Evolutionary conservation across 92 coral and sea anemone genomes (phyloP), one percentile per base, ranked within the genome.

Genomic region (Nematostella vectensis): DNA sequence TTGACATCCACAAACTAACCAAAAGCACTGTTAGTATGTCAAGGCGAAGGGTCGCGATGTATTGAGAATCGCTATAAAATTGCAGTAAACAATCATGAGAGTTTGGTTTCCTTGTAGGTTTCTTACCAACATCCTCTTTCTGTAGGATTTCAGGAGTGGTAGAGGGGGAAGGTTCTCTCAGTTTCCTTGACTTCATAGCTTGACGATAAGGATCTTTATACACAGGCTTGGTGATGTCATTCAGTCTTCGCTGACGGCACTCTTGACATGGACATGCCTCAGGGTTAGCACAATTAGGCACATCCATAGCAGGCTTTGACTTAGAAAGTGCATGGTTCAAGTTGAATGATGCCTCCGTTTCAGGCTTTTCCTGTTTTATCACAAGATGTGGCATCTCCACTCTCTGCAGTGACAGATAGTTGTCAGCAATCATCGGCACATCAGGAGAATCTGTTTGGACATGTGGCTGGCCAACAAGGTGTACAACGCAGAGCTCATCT

Each of bases 181-280:
- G 23, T 17, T 45, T 45, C 21, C 51, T 11, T 8, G 51, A 45
- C 51, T 45, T 45, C 51, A 45, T 45, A 10, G 51, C 51, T 45
- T 45, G 51, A 4, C 18, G 9, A 22, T 45, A 45, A 10, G 23
- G 12, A 17, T 45, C 51, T 9, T 11, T 17, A 8, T 6, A 6
- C 11, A 45, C 17, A 4, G 51, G 51, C 11, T 22, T 8, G 9
- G 51, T 45, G 23, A 10, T 17, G 4, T 45, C 51, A 10, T 11
- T 19, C 51, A 45, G 23, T 45, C 51, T 45, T 4, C 21, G 51
- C 51, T 45, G 51, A 17, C 51, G 51, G 21, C 51, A 45, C 18
- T 45, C 51, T 22, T 45, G 51, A 22, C 51, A 45, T 6, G 51
- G 51, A 19, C 51, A 45, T 45, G 51, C 9, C 17, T 45, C 4